phyloP scores from a whole-genome alignment of 1,140 invertebrate species.

The Meloidogyne hapla region DNA sequence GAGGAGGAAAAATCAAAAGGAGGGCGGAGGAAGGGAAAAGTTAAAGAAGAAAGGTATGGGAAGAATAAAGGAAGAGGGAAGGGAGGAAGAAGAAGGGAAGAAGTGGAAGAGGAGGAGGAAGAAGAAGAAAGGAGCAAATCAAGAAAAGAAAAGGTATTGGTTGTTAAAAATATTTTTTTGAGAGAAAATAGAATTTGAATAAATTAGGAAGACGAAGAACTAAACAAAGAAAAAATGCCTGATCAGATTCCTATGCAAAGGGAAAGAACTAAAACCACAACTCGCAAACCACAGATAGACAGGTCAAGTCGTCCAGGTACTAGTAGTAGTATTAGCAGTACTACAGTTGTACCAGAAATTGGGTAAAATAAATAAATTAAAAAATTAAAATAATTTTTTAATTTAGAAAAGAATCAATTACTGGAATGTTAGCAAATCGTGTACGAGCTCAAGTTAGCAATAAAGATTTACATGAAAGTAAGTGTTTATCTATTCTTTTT shows the following conservation, averaged over 20 bases:
- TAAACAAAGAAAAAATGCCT: neutral
- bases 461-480: slow-evolving; percentile 20
- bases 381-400: slow-evolving; percentile 9
- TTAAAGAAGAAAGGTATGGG: neutral
- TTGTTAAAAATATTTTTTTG: neutral
- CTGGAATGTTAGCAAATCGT: slow-evolving; percentile 5
- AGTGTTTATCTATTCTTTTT: neutral
- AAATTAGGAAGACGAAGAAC: neutral
- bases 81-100: neutral
- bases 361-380: neutral
- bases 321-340: slow-evolving; percentile 58
- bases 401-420: slow-evolving; percentile 3
- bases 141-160: neutral
- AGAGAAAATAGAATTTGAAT: slow-evolving; percentile 6
- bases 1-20: neutral
- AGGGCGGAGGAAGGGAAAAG: neutral
- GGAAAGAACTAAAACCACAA: slow-evolving; percentile 51
- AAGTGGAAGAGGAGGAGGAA: neutral
- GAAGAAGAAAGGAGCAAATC: neutral
- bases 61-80: neutral
- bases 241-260: slow-evolving; percentile 39
- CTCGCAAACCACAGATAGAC: slow-evolving; percentile 47
- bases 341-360: slow-evolving; percentile 52
- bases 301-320: slow-evolving; percentile 51
- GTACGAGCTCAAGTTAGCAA: slow-evolving; percentile 4